Percentiles rank a stretch among this genome's conserved stretches.
These are phyloP conservation scores for Chelonia mydas DNA, from an alignment of 2,797 vertebrate genomes.

Conservation along the genomic window DNA sequence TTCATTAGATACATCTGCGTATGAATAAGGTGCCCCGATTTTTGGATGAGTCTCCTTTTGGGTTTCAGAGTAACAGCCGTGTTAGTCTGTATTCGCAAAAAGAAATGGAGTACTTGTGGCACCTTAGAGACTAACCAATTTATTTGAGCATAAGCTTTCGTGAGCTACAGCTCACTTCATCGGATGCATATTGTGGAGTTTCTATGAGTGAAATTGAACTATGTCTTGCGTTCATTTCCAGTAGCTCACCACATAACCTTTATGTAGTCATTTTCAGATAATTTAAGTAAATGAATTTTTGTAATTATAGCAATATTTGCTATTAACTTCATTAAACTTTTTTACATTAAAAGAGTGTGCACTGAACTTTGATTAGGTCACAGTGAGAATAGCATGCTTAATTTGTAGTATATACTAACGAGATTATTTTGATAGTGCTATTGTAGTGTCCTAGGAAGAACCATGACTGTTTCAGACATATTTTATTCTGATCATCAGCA, in stretches of 20 bases:
- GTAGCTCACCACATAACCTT: not conserved
- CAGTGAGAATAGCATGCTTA: not conserved
- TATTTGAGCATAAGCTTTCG: no score
- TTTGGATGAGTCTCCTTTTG: not conserved
- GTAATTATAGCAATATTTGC: not conserved
- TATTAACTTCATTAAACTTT: not conserved
- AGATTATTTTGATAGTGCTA: not conserved
- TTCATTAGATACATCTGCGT: not conserved
- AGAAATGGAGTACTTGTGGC: no score
- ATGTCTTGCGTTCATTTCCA: not conserved
- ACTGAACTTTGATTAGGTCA: not conserved
- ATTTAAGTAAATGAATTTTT: not conserved
- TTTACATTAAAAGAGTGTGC: not conserved
- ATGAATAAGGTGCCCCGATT: not conserved
- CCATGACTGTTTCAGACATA: not conserved
- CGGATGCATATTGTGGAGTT: no score
- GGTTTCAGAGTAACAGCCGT: no score
- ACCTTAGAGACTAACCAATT: no score
- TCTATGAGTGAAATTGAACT: not conserved
- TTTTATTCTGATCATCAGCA: not conserved
- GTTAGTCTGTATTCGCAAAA: no score
- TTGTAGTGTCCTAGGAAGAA: not conserved
- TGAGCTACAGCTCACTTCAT: no score
- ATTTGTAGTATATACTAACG: not conserved
- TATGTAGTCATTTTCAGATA: no score